Evolutionary conservation across 2,797 vertebrate species (phyloP).

Genomic region (Melopsittacus undulatus): DNA sequence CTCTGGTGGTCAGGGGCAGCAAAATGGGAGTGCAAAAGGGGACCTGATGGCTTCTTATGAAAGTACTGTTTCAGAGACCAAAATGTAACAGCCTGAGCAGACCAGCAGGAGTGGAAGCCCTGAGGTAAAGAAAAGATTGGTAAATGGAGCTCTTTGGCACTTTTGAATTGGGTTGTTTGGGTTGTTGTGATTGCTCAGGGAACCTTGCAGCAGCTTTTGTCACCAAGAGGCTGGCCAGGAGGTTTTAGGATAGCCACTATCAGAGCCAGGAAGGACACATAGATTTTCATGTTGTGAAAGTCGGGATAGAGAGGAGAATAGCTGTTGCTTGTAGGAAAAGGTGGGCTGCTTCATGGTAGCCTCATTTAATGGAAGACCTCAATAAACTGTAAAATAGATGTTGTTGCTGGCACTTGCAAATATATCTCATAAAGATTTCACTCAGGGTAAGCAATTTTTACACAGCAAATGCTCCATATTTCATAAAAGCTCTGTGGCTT

Average conservation of each 20-base stretch:
- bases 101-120: not conserved
- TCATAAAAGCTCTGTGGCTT: not conserved
- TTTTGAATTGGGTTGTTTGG: not conserved
- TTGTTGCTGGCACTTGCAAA: not conserved
- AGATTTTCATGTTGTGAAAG: not conserved
- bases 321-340: not conserved
- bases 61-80: not conserved
- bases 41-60: rapidly evolving
- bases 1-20: not conserved
- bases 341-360: not conserved
- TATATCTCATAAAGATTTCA: not conserved
- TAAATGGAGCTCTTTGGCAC: not conserved
- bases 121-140: not conserved
- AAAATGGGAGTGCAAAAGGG: not conserved
- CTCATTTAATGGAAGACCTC: not conserved
- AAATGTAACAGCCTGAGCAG: not conserved
- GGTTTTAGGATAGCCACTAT: not conserved
- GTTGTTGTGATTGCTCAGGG: not conserved
- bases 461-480: not conserved
- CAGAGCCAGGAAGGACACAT: not conserved
- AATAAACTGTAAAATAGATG: not conserved
- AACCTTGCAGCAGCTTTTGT: not conserved
- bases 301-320: not conserved
- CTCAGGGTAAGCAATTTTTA: not conserved
- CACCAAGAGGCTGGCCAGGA: not conserved